These are phyloP conservation scores for Theonella swinhoei DNA, from an alignment of 37 sponge, comb jelly and placozoan genomes.

Conservation along the genomic window DNA sequence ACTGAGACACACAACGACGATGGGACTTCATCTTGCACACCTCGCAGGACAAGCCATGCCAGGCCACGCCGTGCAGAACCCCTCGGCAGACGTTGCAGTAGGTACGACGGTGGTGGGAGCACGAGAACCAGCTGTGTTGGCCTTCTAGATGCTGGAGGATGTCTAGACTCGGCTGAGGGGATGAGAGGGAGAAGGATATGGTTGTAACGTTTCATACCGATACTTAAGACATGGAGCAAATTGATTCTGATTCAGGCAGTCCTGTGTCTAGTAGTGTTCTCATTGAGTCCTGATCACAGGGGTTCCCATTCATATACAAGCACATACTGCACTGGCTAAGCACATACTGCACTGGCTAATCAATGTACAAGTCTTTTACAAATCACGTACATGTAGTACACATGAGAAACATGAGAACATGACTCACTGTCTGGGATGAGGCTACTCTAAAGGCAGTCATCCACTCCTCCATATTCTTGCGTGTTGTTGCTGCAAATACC, in stretches of 20 bases:
- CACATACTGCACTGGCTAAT: constrained; percentile 6
- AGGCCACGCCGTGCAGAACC: constrained; percentile 68
- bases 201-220: background rate
- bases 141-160: constrained; percentile 60
- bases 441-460: constrained; percentile 66
- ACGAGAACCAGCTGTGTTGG: constrained; percentile 85
- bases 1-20: constrained; percentile 67
- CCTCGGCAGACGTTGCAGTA: constrained; percentile 93
- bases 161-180: constrained; percentile 29
- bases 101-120: constrained; percentile 73
- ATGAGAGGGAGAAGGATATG: background rate
- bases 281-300: background rate
- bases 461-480: constrained; percentile 96
- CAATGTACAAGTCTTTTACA: no score
- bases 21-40: constrained; percentile 95
- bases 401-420: no score
- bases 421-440: constrained; percentile 23
- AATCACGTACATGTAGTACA: no score
- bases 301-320: constrained; percentile 18
- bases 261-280: background rate
- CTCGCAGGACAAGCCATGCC: constrained; percentile 92
- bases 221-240: background rate
- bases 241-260: background rate
- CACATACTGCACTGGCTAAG: constrained; percentile 21
- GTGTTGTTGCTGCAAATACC: constrained; percentile 63